phyloP scores from a whole-genome alignment of 1,140 invertebrate genomes.

The Acromyrmex charruanus region DNA sequence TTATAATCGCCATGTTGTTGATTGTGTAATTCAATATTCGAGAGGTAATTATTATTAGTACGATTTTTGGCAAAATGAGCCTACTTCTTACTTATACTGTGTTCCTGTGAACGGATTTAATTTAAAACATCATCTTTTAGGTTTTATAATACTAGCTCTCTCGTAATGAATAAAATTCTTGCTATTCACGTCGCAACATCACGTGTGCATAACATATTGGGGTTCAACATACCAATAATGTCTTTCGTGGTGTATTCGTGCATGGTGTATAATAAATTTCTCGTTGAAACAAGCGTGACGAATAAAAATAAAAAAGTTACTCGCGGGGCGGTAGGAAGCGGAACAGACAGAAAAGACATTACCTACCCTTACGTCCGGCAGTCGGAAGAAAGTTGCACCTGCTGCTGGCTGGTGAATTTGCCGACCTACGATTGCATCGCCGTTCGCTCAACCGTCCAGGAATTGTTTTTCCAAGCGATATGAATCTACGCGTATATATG shows the following conservation, averaged over 20 bases:
- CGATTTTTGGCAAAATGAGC: no score
- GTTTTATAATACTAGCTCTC: constrained; percentile 1
- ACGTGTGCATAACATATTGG: constrained; percentile 37
- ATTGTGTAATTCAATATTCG: no score
- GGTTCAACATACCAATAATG: constrained; percentile 26
- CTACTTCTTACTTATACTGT: no score
- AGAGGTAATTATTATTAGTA: no score
- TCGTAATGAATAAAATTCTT: constrained; percentile 8
- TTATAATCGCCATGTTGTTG: no score
- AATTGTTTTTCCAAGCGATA: constrained; percentile 71
- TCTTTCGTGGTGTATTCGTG: constrained; percentile 13
- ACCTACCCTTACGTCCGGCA: constrained; percentile 75
- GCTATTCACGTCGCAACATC: neutral
- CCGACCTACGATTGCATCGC: constrained; percentile 75
- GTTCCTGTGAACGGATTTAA: neutral
- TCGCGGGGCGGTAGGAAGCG: constrained; percentile 45
- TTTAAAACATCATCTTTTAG: neutral
- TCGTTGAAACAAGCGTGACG: constrained; percentile 63
- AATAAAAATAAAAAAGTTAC: constrained; percentile 53
- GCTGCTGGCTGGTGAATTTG: constrained; percentile 64
- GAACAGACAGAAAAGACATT: constrained; percentile 67
- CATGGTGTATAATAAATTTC: constrained; percentile 35
- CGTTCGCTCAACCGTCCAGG: constrained; percentile 21
- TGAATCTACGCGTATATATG: constrained; percentile 45
- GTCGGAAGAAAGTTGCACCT: constrained; percentile 68